Percentiles rank a stretch among this genome's conserved stretches.
phyloP scores from a whole-genome alignment of 64 coral and sea anemone species.

The Stylophora pistillata region DNA sequence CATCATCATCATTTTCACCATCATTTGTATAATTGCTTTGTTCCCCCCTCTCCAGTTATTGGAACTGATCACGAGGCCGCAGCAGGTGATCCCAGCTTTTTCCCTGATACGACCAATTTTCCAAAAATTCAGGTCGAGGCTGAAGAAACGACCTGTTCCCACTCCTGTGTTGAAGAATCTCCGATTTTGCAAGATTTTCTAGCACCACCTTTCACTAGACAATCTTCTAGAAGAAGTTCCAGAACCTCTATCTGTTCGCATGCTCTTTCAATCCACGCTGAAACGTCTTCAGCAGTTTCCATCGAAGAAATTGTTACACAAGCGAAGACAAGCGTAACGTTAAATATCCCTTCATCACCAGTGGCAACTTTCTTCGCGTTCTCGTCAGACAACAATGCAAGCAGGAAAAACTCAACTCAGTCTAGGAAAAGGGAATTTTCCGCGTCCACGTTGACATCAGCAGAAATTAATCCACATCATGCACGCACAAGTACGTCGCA shows the following conservation, averaged over 20 bases:
- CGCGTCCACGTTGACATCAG: neutral
- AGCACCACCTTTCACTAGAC: neutral
- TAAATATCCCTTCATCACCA: slow-evolving; percentile 35
- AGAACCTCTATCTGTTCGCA: slow-evolving; percentile 47
- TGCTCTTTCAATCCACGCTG: slow-evolving; percentile 63
- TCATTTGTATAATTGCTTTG: slow-evolving; percentile 82
- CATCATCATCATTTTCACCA: slow-evolving; percentile 96
- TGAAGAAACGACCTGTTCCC: neutral
- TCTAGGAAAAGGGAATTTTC: neutral
- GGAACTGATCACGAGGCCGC: neutral
- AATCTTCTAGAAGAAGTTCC: slow-evolving; percentile 42
- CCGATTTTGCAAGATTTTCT: slow-evolving; percentile 12
- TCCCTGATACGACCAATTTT: neutral
- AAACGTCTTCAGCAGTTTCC: slow-evolving; percentile 62
- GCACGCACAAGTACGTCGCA: neutral
- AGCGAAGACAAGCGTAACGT: slow-evolving; percentile 55
- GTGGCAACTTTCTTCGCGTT: neutral
- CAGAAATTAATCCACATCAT: slow-evolving; percentile 40
- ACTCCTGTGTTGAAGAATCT: slow-evolving; percentile 4
- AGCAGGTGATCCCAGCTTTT: neutral
- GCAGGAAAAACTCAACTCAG: neutral
- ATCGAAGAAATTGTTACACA: slow-evolving; percentile 47
- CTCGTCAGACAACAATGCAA: neutral
- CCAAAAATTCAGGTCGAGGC: slow-evolving; percentile 1
- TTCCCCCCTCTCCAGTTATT: slow-evolving; percentile 58